Base-by-base conservation (phyloP, 2,797 vertebrate genomes). In the Centropyge bicolor region DNA sequence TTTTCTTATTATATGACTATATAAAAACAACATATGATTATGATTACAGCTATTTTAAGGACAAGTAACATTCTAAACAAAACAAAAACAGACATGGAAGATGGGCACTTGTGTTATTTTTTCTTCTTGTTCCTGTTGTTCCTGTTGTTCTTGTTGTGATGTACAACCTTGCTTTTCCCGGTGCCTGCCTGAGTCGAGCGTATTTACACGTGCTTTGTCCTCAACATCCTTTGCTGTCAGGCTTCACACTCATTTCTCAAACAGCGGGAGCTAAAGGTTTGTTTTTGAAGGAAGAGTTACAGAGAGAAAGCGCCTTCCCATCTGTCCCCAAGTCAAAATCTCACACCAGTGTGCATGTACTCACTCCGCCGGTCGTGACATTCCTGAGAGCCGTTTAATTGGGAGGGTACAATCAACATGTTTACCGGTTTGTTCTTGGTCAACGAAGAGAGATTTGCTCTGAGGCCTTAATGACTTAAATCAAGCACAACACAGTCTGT, bases 221-320 rank as follows among this genome's bases (percentile, higher is more conserved):
- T 61, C 69, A 66, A 43, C 71, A 83, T 85, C 81, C 73, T 86
- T 78, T 84, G 70, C 76, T 82, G 78, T 88, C 76, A 76, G 52
- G 46, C 76, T 70, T 88, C 86, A 86, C 87, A 86, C 85, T 90
- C 75, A 89, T 94, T 91, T 86, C 76, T 91, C 88, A 89, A 89
- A 89, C 91, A 92, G 86, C 85, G 43, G 90, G 92, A 90, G 80
- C 62, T 48, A 75, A 74, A 84, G 69, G 80, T 90, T 91, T 91
- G 61, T 85, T 91, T 87, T 84, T 89, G 69, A 77, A 81, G 63
- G 71, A 68, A 46, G 8, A 70, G 55, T 43, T 66, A 69, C 0
- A 14, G 71, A 69, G 40, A 76, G 65, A 77, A 62, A 80, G 82
- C 81, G 52, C 72, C 24, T 27, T 51, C 76, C 81, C 85, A 84